Conservation (phyloP, 2,113 vertebrate genomes). For the Pyxicephalus adspersus region DNA sequence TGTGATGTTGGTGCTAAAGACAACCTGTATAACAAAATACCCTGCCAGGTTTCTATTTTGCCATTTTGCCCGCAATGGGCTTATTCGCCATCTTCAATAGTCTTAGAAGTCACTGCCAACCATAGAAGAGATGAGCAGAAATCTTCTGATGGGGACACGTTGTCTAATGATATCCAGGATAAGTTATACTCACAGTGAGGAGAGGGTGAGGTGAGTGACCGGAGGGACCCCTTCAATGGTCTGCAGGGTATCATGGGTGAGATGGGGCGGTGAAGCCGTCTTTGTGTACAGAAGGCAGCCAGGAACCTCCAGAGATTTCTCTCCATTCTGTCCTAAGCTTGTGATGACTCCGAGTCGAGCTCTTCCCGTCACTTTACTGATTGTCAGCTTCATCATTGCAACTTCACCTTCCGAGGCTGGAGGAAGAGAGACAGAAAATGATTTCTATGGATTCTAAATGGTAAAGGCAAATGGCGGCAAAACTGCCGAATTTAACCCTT, state of each 20-base stretch:
- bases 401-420: background rate
- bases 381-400: conserved; percentile 77
- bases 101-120: too few species aligned
- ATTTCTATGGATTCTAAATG: too few species aligned
- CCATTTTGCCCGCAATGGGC: too few species aligned
- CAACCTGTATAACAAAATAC: too few species aligned
- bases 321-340: conserved; percentile 73
- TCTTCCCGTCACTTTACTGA: conserved; percentile 74
- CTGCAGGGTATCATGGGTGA: conserved; percentile 83
- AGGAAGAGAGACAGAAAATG: background rate
- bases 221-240: conserved; percentile 76
- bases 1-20: too few species aligned
- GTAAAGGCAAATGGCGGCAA: too few species aligned
- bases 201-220: conserved; percentile 82
- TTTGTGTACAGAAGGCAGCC: conserved; percentile 90
- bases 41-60: too few species aligned
- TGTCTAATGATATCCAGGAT: too few species aligned
- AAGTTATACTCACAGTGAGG: conserved; percentile 76
- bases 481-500: too few species aligned
- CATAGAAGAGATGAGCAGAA: background rate
- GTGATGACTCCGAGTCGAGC: conserved; percentile 81
- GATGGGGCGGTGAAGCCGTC: conserved; percentile 85
- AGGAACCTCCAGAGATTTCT: conserved; percentile 77
- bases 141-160: background rate
- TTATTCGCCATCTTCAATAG: too few species aligned